phyloP scores from a whole-genome alignment of 2,113 vertebrate species.

The Thunnus maccoyii region DNA sequence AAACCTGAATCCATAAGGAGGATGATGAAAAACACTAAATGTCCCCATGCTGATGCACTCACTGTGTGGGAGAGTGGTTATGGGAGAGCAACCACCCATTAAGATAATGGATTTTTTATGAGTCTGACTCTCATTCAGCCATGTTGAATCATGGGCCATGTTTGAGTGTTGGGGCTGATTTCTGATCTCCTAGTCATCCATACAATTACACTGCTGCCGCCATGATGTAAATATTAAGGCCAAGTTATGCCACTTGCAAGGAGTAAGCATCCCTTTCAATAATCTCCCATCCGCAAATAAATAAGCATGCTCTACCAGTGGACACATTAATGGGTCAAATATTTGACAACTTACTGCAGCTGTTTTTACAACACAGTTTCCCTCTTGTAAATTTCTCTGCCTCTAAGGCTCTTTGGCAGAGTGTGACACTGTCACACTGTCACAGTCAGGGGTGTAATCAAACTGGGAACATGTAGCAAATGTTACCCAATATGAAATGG shows the following conservation, averaged over 20 bases:
- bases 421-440: no score
- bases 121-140: conserved; percentile 30
- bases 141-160: conserved; percentile 27
- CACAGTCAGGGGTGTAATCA: no score
- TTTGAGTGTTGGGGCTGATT: conserved; percentile 25
- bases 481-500: no score
- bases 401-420: no score
- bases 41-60: background rate
- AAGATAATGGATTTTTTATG: conserved; percentile 53
- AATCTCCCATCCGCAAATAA: background rate
- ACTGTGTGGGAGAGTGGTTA: background rate
- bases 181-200: conserved; percentile 1
- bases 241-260: background rate
- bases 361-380: background rate
- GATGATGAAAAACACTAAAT: conserved; percentile 7
- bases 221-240: conserved; percentile 23
- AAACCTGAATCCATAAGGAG: conserved; percentile 4
- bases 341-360: background rate
- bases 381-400: no score
- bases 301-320: background rate
- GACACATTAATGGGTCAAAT: no score
- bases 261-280: background rate
- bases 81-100: conserved; percentile 22
- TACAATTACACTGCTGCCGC: background rate
- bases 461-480: no score